A percentile compares a stretch with the other conserved stretches of the same genome.
These are phyloP conservation scores for Carassius carassius DNA, from an alignment of 2,113 vertebrate species.

Conservation along the genomic window DNA sequence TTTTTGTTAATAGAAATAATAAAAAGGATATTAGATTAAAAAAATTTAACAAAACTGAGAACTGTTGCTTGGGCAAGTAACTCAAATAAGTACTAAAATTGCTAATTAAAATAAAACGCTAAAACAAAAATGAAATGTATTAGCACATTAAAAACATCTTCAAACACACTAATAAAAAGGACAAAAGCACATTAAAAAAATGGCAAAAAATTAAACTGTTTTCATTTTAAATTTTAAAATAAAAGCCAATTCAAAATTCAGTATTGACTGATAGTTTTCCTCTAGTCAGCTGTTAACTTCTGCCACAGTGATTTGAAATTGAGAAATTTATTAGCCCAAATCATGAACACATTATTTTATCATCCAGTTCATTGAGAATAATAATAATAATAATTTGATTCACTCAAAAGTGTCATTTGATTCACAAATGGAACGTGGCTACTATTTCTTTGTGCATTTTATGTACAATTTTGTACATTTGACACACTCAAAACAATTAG, in stretches of 20 bases:
- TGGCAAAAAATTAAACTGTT: too few species aligned
- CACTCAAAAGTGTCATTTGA: not conserved
- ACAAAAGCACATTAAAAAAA: not conserved
- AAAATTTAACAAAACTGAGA: too few species aligned
- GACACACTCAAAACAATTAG: too few species aligned
- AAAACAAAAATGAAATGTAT: not conserved
- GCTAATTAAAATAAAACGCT: not conserved
- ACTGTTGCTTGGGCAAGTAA: not conserved
- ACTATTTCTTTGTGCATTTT: too few species aligned
- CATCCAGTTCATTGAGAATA: not conserved
- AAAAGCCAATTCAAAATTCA: not conserved
- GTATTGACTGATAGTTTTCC: not conserved
- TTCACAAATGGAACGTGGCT: too few species aligned
- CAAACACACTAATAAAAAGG: not conserved
- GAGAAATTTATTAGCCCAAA: not conserved
- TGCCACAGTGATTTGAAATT: not conserved
- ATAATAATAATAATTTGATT: not conserved
- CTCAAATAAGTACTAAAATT: not conserved
- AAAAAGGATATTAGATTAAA: not conserved
- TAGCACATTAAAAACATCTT: not conserved
- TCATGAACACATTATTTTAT: not conserved
- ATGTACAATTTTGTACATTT: too few species aligned
- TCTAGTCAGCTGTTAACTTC: not conserved
- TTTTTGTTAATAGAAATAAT: not conserved
- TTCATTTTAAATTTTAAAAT: too few species aligned